phyloP scores from a whole-genome alignment of 2,113 vertebrate genomes.

The Gopherus flavomarginatus region DNA sequence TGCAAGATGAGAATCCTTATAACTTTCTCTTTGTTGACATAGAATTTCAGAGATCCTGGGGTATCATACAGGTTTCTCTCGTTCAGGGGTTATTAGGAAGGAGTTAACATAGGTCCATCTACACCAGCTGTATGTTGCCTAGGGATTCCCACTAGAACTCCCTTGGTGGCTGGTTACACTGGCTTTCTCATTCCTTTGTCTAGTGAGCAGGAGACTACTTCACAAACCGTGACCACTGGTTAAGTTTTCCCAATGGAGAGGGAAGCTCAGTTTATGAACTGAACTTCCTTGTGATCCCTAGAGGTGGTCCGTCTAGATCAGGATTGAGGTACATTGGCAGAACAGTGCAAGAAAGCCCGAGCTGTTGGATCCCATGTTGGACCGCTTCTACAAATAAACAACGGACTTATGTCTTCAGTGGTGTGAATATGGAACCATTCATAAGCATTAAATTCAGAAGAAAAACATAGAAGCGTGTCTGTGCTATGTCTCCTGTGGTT shows the following conservation, averaged over 20 bases:
- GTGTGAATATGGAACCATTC: not conserved
- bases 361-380: not conserved
- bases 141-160: not conserved
- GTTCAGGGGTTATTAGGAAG: not conserved
- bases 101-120: not conserved
- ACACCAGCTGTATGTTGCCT: not conserved
- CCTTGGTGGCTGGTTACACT: not conserved
- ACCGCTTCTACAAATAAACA: not conserved
- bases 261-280: not conserved
- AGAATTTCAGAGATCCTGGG: not conserved
- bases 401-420: not conserved
- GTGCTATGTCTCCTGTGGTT: not conserved
- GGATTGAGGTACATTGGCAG: not conserved
- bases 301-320: not conserved
- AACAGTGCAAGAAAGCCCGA: not conserved
- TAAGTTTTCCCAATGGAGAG: not conserved
- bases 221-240: not conserved
- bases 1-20: not conserved
- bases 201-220: not conserved
- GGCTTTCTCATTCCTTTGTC: not conserved
- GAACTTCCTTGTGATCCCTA: not conserved
- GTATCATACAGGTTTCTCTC: not conserved
- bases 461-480: not conserved
- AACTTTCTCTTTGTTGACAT: not conserved
- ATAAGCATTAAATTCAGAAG: not conserved